Evolutionary conservation across 2,888 invertebrate genomes (phyloP), one percentile per base, ranked within the genome.

Genomic region (Elaeidobius kamerunicus): DNA sequence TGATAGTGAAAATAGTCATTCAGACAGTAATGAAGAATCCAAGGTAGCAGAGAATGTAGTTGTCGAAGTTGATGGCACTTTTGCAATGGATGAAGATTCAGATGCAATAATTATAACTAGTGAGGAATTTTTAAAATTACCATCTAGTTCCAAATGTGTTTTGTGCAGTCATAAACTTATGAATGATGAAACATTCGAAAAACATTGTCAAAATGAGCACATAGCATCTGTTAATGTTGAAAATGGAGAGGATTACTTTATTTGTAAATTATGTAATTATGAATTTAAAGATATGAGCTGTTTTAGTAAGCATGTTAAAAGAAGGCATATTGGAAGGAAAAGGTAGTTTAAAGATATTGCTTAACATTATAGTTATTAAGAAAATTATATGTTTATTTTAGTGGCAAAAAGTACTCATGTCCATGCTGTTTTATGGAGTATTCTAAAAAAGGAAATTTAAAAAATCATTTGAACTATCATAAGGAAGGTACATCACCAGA

Each of bases 221-320:
- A 20, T 38, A 15, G 20, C 19, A 7, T 12, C 39, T 16, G 19
- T 43, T n/a, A 53, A 45, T 14, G 15, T 36, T 23, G 55, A 62
- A 6, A 62, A 62, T n/a, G n/a, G n/a, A 36, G 17, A 19, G 16
- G 34, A 46, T 39, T 14, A 18, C 30, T 48, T 39, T 30, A 28
- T 45, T 9, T 66, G 66, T 47, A 42, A 52, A 15, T 45, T 58
- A 14, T 65, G 66, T 51, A 59, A 59, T 36, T 18, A 59, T 4
- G 44, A 59, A 9, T 61, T 63, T 54, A 46, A 63, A 7, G 58
- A 60, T 17, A 60, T 62, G 41, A 61, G 62, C 12, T 57, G 64
- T 52, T 56, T 65, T 12, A 63, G 62, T 7, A 32, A 27, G 4
- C 67, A 67, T 49, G 34, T 63, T 30, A 53, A 51, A 19, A 59